Conservation (phyloP, 2,888 invertebrate species). For the Orgyia antiqua region DNA sequence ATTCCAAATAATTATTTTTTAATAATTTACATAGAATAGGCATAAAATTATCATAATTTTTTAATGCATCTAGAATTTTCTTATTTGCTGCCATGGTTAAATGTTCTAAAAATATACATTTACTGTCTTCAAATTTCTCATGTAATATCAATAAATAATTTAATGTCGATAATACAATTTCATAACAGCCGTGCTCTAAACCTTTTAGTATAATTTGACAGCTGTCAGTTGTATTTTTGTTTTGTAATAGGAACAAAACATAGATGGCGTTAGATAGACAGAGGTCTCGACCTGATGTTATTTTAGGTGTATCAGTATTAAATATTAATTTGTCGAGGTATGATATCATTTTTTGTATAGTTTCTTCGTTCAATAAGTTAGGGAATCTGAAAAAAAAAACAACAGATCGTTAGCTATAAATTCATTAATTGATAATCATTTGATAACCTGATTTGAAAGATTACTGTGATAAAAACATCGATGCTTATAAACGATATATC, state of each 20-base stretch:
- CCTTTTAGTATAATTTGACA: slow-evolving; percentile 8
- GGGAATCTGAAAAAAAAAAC: slow-evolving; percentile 42
- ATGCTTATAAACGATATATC: too few relatives aligned
- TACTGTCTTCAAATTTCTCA: slow-evolving; percentile 29
- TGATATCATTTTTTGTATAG: slow-evolving; percentile 19
- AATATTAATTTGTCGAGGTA: slow-evolving; percentile 34
- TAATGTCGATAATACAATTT: slow-evolving; percentile 17
- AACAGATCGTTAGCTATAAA: too few relatives aligned
- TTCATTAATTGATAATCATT: too few relatives aligned
- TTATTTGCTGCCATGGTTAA: slow-evolving; percentile 22
- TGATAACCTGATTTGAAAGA: too few relatives aligned
- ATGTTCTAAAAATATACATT: slow-evolving; percentile 35
- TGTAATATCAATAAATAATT: slow-evolving; percentile 26
- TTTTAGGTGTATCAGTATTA: slow-evolving; percentile 6
- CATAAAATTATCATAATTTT: slow-evolving; percentile 25
- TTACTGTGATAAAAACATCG: too few relatives aligned
- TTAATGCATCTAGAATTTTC: slow-evolving; percentile 21
- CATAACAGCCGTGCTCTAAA: slow-evolving; percentile 18
- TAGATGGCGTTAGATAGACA: slow-evolving; percentile 38
- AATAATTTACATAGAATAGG: slow-evolving; percentile 32
- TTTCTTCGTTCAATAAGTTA: slow-evolving; percentile 22
- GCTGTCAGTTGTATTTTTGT: slow-evolving; percentile 1
- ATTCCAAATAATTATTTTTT: slow-evolving; percentile 43
- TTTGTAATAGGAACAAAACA: slow-evolving; percentile 14
- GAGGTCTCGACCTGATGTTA: slow-evolving; percentile 39